phyloP scores from a whole-genome alignment of 1,140 invertebrate genomes.

The Hetaerina americana region DNA sequence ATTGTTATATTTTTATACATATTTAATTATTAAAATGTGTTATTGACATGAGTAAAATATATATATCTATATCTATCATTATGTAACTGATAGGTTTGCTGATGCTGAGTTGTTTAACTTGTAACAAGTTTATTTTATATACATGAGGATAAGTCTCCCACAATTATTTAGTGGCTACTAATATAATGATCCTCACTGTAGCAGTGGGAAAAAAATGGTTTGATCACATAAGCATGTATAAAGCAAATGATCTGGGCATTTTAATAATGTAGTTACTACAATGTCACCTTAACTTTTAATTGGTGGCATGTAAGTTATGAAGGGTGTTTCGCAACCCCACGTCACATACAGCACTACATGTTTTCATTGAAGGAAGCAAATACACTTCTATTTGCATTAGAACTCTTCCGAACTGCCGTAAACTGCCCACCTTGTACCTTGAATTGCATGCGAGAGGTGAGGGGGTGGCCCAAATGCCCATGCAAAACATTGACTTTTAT shows the following conservation, averaged over 20 bases:
- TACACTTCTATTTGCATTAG: not conserved
- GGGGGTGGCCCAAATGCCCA: not conserved
- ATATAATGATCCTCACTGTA: no score
- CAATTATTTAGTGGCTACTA: not conserved
- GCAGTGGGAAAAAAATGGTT: not conserved
- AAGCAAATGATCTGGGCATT: no score
- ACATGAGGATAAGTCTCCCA: not conserved
- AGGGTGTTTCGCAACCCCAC: not conserved
- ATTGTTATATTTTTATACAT: conserved; percentile 1
- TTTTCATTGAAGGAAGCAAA: not conserved
- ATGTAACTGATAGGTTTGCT: not conserved
- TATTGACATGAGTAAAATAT: not conserved
- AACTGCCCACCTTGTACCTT: not conserved
- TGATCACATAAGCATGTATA: not conserved
- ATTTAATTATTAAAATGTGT: not conserved
- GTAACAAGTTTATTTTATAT: not conserved
- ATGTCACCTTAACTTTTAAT: not conserved
- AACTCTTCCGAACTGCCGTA: no score
- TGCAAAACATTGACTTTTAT: not conserved
- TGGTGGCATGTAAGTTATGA: not conserved
- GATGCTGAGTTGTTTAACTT: not conserved
- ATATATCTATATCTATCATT: not conserved
- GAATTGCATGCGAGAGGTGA: not conserved
- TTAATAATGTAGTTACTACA: not conserved
- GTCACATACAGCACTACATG: not conserved